These are phyloP conservation scores for Ctenicera cuprea DNA, from an alignment of 2,888 invertebrate genomes.

Conservation along the genomic window DNA sequence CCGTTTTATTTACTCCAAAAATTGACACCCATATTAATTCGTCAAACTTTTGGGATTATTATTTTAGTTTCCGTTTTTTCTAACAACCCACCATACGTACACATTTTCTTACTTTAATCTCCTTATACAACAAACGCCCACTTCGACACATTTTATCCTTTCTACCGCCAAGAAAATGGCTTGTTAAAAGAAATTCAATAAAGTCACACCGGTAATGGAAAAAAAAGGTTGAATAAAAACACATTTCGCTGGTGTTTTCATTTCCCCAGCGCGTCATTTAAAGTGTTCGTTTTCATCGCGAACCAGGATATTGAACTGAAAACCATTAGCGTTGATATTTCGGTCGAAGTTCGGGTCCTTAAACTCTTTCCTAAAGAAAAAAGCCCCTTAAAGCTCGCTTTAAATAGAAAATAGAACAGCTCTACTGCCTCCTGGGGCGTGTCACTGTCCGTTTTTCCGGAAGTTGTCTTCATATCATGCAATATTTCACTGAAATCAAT, in stretches of 20 bases:
- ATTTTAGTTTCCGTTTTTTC: too few species aligned
- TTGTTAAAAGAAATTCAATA: constrained; percentile 11
- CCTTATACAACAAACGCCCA: background rate
- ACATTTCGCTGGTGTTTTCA: background rate
- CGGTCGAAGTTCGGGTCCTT: constrained; percentile 9
- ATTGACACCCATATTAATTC: too few species aligned
- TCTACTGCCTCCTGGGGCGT: background rate
- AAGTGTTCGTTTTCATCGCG: background rate
- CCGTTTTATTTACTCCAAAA: too few species aligned
- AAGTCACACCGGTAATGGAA: constrained; percentile 32
- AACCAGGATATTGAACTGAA: constrained; percentile 26
- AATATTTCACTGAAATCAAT: constrained; percentile 36
- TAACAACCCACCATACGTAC: background rate
- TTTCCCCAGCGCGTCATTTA: constrained; percentile 29
- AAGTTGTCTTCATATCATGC: constrained; percentile 31
- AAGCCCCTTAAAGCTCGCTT: constrained; percentile 12
- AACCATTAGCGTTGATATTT: constrained; percentile 23
- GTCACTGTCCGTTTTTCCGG: constrained; percentile 31
- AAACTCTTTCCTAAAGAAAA: constrained; percentile 9
- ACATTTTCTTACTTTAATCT: background rate
- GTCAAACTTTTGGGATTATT: too few species aligned
- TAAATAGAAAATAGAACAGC: constrained; percentile 29
- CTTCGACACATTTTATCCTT: background rate
- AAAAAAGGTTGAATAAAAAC: constrained; percentile 25
- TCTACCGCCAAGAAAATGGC: background rate